phyloP scores from a whole-genome alignment of 2,113 vertebrate genomes.

The Hemichromis elongatus region DNA sequence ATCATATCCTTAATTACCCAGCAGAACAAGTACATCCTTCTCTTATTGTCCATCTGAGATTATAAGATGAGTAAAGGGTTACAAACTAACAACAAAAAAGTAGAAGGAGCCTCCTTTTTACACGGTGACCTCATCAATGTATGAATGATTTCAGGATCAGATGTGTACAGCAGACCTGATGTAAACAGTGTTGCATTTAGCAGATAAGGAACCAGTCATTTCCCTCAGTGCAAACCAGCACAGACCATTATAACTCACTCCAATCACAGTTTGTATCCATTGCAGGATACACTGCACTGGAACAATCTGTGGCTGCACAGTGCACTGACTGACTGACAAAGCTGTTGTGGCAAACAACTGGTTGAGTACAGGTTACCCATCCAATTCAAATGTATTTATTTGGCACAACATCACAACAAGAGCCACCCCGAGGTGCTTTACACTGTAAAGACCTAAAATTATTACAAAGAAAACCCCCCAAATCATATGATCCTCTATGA shows the following conservation, averaged over 20 bases:
- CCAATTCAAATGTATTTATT: background rate
- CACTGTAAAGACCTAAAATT: background rate
- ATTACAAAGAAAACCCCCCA: background rate
- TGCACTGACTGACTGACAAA: background rate
- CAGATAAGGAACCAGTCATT: background rate
- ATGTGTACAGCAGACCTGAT: background rate
- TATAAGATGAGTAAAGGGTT: background rate
- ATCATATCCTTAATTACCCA: background rate
- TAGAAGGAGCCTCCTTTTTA: background rate
- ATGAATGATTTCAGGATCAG: background rate
- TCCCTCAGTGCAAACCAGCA: background rate
- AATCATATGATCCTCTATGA: too few species aligned
- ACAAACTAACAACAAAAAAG: background rate
- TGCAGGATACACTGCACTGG: accelerated
- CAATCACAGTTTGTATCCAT: background rate
- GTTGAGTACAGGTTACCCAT: background rate
- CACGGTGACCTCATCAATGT: background rate
- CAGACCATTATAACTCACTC: background rate
- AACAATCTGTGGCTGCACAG: background rate
- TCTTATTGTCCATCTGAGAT: background rate
- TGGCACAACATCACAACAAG: background rate
- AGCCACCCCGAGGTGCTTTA: background rate
- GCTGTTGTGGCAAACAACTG: background rate
- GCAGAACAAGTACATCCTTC: background rate
- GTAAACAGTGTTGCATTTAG: background rate